Evolutionary conservation across 2,797 vertebrate genomes (phyloP).

Genomic region (Mormyrus hasselquistii): DNA sequence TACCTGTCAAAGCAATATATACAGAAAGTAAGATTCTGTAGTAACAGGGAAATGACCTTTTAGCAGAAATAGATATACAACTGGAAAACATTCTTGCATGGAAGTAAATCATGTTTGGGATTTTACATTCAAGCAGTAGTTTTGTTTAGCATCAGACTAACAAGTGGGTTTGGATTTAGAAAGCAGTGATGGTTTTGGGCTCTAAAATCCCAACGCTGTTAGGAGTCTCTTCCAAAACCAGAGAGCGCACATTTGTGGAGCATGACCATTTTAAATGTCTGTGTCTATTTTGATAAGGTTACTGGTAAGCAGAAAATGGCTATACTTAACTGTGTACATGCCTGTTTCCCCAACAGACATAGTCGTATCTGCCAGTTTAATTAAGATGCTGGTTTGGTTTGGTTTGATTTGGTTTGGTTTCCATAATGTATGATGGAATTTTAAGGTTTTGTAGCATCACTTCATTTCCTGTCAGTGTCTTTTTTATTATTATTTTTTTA

Average conservation of each 20-base stretch:
- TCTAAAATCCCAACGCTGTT: neutral
- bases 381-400: neutral
- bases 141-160: neutral
- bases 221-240: constrained; percentile 33
- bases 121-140: constrained; percentile 19
- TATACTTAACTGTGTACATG: constrained; percentile 6
- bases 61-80: constrained; percentile 39
- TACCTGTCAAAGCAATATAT: constrained; percentile 45
- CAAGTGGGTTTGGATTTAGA: constrained; percentile 13
- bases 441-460: neutral
- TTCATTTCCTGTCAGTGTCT: neutral
- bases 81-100: constrained; percentile 33
- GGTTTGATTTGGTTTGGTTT: neutral
- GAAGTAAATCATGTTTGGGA: constrained; percentile 3
- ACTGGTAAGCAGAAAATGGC: constrained; percentile 11
- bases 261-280: constrained; percentile 1
- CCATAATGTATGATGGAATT: neutral
- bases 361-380: neutral
- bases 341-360: neutral
- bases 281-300: constrained; percentile 17
- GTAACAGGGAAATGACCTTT: constrained; percentile 51
- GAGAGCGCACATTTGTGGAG: neutral
- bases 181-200: neutral
- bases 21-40: constrained; percentile 30
- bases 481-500: neutral